Base-by-base conservation (phyloP, 2,113 vertebrate genomes). In the Tylochromis polylepis region DNA sequence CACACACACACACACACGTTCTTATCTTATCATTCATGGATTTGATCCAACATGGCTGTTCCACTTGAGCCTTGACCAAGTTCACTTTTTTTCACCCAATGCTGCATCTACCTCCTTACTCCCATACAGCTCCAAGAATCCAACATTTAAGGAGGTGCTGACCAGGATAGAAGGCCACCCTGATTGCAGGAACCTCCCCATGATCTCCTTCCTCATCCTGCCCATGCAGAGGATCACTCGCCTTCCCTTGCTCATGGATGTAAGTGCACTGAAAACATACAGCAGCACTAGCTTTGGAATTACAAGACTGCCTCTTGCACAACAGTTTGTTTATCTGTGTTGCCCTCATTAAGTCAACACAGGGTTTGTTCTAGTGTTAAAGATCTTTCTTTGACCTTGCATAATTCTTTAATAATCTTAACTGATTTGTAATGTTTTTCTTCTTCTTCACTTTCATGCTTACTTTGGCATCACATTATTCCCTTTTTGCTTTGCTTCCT, bases 221-320 rank as follows among this genome's bases (percentile, higher is more conserved):
- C 99, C 99, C 86, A 99, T 99, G 99, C 99, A 99, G 95, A 97
- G 99, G 22, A 98, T 99, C 85, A 99, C 99, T 1, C 97, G 99
- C 1, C 97, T 99, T 7, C 99, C 99, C 11, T 89, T 99, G 15
- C 96, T 99, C 77, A 98, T 99, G 97, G 99, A 99, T 77, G 99
- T 99, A 96, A 99, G 98, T 93, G 27, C 55, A 51, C 1, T 36
- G n/a, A 86, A 59, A 51, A 38, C 72, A 14, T 31, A 31, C 70
- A 88, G 85, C 84, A 70, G 78, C 56, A 53, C 18, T 24, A 67
- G 14, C 79, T 75, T 67, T 59, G 57, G 87, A 88, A 89, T 87
- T 11, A 38, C 59, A 53, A 89, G 79, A 88, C 83, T 80, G 53
- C 46, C 72, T 85, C 81, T 95, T 94, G 78, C 34, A 24, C 79